Conservation (phyloP, 2,113 vertebrate species). For the Telmatochromis sp. region DNA sequence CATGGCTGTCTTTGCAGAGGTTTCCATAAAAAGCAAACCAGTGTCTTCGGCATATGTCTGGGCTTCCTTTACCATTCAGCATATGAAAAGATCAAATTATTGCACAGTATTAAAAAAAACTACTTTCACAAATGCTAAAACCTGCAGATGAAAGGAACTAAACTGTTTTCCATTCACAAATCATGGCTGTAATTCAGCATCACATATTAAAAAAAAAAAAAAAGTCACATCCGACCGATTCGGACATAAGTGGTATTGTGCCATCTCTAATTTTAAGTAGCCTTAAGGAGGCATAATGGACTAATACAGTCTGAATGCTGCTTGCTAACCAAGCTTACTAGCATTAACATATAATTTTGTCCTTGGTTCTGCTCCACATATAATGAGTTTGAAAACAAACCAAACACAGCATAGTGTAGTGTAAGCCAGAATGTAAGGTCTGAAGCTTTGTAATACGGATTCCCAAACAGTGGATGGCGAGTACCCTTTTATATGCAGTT, state of each 20-base stretch:
- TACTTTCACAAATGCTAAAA: neutral
- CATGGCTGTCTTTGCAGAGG: slow-evolving; percentile 81
- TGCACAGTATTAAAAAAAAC: neutral
- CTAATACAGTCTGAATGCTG: neutral
- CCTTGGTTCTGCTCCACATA: neutral
- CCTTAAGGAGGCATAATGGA: neutral
- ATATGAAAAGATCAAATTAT: neutral
- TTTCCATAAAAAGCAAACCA: slow-evolving; percentile 80
- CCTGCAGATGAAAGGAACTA: neutral
- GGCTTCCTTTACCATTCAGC: slow-evolving; percentile 64
- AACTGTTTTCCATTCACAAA: neutral
- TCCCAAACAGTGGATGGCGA: neutral
- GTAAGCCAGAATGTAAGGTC: neutral
- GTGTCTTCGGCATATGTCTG: slow-evolving; percentile 80
- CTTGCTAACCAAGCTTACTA: neutral
- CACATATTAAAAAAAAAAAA: neutral
- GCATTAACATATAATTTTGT: neutral
- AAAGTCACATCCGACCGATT: neutral
- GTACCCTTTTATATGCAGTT: neutral
- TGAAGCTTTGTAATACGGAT: neutral
- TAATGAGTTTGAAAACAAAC: neutral
- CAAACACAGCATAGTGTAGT: neutral
- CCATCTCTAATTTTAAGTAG: neutral
- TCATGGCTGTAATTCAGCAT: neutral
- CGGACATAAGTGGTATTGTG: neutral